Percentiles rank a stretch among this genome's conserved stretches.
phyloP scores from a whole-genome alignment of 2,797 vertebrate genomes.

The Periparus ater region DNA sequence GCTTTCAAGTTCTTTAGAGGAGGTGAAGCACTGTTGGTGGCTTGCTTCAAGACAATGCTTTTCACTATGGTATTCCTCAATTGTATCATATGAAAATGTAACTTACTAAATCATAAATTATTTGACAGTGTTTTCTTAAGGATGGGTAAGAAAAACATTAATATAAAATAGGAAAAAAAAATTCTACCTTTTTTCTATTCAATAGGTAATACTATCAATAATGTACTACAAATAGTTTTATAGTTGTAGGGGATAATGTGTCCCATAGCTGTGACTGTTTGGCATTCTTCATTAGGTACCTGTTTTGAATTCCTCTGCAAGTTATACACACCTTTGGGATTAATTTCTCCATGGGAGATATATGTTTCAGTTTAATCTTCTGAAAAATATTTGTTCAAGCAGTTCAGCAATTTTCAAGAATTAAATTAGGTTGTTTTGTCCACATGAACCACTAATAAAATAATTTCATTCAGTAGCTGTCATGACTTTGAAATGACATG shows the following conservation, averaged over 20 bases:
- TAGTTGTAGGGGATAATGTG: background rate
- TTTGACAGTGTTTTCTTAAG: background rate
- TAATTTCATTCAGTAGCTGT: background rate
- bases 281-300: background rate
- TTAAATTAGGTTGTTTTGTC: background rate
- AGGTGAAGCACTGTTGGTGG: background rate
- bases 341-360: background rate
- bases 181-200: background rate
- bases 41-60: constrained; percentile 4
- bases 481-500: background rate
- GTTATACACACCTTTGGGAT: background rate
- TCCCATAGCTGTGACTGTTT: background rate
- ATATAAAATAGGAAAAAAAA: too few species aligned
- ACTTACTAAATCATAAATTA: background rate
- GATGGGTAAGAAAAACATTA: background rate
- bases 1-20: constrained; percentile 35
- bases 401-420: background rate
- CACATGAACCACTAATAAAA: background rate
- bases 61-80: background rate
- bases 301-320: background rate
- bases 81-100: background rate
- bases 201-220: background rate
- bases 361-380: background rate
- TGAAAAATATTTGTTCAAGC: background rate
- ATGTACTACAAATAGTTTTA: background rate